Percentiles rank a stretch among this genome's conserved stretches.
phyloP scores from a whole-genome alignment of 2,888 invertebrate genomes.

The Xylophagus ater region DNA sequence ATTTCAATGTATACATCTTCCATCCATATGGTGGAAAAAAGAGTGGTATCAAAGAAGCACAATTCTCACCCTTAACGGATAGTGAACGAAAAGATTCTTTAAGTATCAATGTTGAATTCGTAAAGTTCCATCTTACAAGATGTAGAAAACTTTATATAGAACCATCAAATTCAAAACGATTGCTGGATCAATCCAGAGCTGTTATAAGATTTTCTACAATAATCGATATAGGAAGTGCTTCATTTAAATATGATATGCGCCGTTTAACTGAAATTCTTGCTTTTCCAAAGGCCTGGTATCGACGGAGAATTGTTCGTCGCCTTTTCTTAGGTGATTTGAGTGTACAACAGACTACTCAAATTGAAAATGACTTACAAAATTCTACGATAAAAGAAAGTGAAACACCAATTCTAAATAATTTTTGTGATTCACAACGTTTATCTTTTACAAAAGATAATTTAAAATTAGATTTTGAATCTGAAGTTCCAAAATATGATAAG shows the following conservation, averaged over 20 bases:
- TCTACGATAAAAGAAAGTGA: conserved; percentile 14
- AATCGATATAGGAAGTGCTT: conserved; percentile 89
- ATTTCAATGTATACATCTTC: conserved; percentile 96
- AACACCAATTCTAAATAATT: not conserved
- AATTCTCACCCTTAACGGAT: conserved; percentile 78
- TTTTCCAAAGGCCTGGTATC: conserved; percentile 98
- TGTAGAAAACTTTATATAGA: conserved; percentile 81
- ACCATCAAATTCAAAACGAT: conserved; percentile 33
- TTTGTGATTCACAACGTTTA: conserved; percentile 25
- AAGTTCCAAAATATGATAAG: conserved; percentile 40
- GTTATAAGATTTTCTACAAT: conserved; percentile 88
- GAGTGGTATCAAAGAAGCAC: conserved; percentile 63
- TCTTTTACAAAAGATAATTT: conserved; percentile 45
- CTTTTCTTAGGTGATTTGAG: conserved; percentile 90
- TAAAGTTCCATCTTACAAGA: conserved; percentile 87
- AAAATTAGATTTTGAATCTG: conserved; percentile 45
- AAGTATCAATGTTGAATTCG: conserved; percentile 93
- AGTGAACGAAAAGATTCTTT: conserved; percentile 90
- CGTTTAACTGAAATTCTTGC: conserved; percentile 92
- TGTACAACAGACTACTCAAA: conserved; percentile 30
- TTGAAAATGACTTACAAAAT: not conserved
- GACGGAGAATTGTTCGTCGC: conserved; percentile 81
- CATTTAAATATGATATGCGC: conserved; percentile 98
- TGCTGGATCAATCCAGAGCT: conserved; percentile 64
- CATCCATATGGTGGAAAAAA: conserved; percentile 94